A percentile compares a stretch with the other conserved stretches of the same genome.
These are phyloP conservation scores for Eubasilissa splendida DNA, from an alignment of 2,888 invertebrate species.

Conservation along the genomic window DNA sequence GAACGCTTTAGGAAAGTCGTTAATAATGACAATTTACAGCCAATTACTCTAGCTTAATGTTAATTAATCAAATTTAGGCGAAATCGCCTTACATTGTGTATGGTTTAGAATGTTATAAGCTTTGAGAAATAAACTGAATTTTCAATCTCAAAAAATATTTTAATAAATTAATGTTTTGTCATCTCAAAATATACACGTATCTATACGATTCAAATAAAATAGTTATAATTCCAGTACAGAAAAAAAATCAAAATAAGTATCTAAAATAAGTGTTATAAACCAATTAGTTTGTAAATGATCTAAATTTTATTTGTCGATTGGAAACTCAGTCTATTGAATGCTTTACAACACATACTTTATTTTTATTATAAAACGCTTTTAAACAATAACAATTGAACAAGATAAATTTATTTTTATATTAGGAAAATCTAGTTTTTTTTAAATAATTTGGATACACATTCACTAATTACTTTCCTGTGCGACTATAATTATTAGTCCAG, in stretches of 20 bases:
- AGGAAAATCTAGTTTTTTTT: slow-evolving; percentile 39
- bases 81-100: slow-evolving; percentile 59
- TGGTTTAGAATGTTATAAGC: slow-evolving; percentile 49
- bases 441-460: slow-evolving; percentile 41
- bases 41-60: slow-evolving; percentile 53
- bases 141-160: slow-evolving; percentile 8
- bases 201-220: neutral
- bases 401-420: slow-evolving; percentile 52
- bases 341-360: slow-evolving; percentile 54
- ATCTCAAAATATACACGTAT: too few species aligned
- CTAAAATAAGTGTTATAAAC: too few species aligned
- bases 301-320: slow-evolving; percentile 2
- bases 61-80: slow-evolving; percentile 56
- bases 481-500: slow-evolving; percentile 41
- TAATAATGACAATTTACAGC: slow-evolving; percentile 57
- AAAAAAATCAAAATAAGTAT: too few species aligned
- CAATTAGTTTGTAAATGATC: neutral
- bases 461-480: slow-evolving; percentile 43
- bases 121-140: slow-evolving; percentile 46
- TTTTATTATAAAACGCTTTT: slow-evolving; percentile 55
- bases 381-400: slow-evolving; percentile 57
- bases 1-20: slow-evolving; percentile 51
- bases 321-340: slow-evolving; percentile 44
- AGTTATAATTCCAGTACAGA: neutral
- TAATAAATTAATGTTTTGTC: neutral